Base-by-base conservation (phyloP, 2,113 vertebrate genomes). In the Clinocottus analis region DNA sequence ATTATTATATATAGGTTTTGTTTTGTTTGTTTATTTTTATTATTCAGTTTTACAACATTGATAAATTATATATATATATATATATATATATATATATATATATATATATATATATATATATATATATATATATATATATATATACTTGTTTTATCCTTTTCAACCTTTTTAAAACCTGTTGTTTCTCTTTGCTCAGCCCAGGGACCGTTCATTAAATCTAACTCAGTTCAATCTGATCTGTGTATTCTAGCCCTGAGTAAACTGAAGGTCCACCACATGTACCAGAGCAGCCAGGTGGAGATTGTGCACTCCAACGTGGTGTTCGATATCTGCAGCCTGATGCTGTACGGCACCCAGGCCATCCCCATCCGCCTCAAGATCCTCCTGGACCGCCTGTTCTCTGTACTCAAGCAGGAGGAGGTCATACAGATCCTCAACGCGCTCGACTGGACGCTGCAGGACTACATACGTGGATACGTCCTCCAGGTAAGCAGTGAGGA, bases 301-400 rank as follows among this genome's bases (percentile, higher is more conserved):
- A 97, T 99, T 10, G 98, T 99, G 78, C 97, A 99, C 89, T 97
- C 97, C 93, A 99, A 96, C 47, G 97, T 99, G 89, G 98, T 99
- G 71, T 99, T 99, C 49, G 98, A 99, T 78, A 98, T 99, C 82
- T 97, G 97, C 94, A 99, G 98, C 92, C 95, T 99, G 87, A 99
- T 99, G 97, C 88, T 99, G 6, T 99, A 98, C 0, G 98, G 98
- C 61, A 99, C 98, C 1, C 97, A 99, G 87, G 98, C 98, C 62
- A 93, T 99, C 81, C 98, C 98, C 0, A 96, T 99, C 25, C 97
- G 98, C 70, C 96, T 99, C 77, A 99, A 99, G 92, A 99, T 99
- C 93, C 96, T 99, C 0, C 92, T 99, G 62, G 98, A 99, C 92
- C 96, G 98, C 9, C 97, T 99, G 16, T 99, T 99, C 95, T 98